Evolutionary conservation across 2,113 vertebrate genomes (phyloP).

Genomic region (Colinus virginianus): DNA sequence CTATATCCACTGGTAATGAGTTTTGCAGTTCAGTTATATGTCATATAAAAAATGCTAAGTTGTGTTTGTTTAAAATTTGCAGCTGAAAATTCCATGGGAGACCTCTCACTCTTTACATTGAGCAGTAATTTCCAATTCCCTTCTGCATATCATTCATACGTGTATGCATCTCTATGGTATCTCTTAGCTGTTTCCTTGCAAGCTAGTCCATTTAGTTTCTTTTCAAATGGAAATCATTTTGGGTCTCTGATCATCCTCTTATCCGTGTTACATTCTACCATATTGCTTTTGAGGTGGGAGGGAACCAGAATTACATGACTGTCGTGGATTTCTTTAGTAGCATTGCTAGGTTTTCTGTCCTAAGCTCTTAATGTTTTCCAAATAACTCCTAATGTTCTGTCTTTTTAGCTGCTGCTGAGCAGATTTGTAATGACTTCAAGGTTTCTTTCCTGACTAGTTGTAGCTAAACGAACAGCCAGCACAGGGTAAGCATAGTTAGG

Average conservation of each 20-base stretch:
- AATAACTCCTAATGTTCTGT: constrained; percentile 4
- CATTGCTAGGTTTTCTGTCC: background rate
- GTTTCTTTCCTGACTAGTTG: background rate
- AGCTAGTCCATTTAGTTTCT: background rate
- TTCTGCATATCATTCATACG: background rate
- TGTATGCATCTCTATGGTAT: background rate
- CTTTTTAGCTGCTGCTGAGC: background rate
- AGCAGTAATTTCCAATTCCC: background rate
- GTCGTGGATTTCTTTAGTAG: background rate
- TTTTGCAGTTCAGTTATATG: background rate
- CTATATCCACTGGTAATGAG: background rate
- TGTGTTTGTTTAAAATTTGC: background rate
- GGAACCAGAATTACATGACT: background rate
- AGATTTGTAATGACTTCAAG: background rate
- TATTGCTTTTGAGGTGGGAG: background rate
- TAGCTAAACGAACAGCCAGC: background rate
- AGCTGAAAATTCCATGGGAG: background rate
- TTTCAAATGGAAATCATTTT: background rate
- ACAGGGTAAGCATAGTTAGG: background rate
- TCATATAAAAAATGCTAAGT: background rate
- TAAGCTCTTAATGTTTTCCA: constrained; percentile 2
- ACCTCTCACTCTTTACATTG: background rate
- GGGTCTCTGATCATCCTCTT: background rate
- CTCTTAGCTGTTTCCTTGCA: background rate
- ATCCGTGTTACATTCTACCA: background rate